Base-by-base conservation (phyloP, 2,113 vertebrate species). In the Syngnathus typhle region DNA sequence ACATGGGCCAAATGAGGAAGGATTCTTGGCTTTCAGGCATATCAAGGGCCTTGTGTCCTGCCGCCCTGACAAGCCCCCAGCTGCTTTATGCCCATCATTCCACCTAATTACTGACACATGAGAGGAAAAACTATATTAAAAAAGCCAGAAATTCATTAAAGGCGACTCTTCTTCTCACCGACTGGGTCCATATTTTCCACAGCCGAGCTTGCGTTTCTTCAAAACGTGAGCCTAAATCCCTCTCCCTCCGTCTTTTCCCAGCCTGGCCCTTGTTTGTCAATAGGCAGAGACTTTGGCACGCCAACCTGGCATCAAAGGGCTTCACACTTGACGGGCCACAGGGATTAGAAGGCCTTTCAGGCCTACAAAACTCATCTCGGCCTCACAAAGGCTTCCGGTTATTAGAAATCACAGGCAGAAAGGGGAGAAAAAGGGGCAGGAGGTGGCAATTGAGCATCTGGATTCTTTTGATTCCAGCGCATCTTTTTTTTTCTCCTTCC, bases 281-380 rank as follows among this genome's bases (percentile, higher is more conserved):
- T 90, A 90, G 89, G 83, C 86, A 84, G 77, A 87, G 85, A 84
- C 83, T 85, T 84, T 86, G 82, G 87, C 84, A 86, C 80, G 80
- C 79, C 85, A 82, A 88, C 89, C 89, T 84, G 88, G 84, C 89
- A 91, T 92, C 91, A 92, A 92, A 92, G 88, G 84, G 88, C 82
- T 91, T 92, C 89, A 92, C 90, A 91, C 88, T 88, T 91, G 88
- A 90, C 82, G 86, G 89, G 86, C 87, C 88, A 90, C 89, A 88
- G 89, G 90, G 91, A 92, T 91, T 91, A 92, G 89, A 86, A 32
- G 86, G 87, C 84, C 88, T 89, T 89, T 90, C 88, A 88, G 86
- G 69, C 84, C 87, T 84, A 88, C 81, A 88, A 87, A 89, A 87
- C 85, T 81, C 86, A 84, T 90, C 84, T 88, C 81, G 77, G 82